Evolutionary conservation across 2,888 invertebrate species (phyloP).

Genomic region (Subacronicta megacephala): DNA sequence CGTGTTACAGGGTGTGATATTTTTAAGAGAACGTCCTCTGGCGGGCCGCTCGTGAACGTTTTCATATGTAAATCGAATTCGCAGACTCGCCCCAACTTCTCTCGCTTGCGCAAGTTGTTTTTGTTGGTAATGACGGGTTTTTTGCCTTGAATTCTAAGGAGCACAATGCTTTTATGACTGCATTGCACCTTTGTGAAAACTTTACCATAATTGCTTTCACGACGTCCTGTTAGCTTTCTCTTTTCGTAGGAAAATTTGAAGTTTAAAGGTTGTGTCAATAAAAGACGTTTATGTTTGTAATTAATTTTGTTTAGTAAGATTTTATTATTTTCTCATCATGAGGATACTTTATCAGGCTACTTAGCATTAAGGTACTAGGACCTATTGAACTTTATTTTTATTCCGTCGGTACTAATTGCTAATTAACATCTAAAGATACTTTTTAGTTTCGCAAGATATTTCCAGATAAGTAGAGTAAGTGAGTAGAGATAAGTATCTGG

Average conservation of each 20-base stretch:
- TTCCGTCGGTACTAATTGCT: too few species aligned
- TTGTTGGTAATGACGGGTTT: slow-evolving; percentile 63
- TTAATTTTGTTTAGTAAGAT: slow-evolving; percentile 35
- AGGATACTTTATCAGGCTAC: background rate
- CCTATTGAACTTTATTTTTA: too few species aligned
- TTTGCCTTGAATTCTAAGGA: slow-evolving; percentile 54
- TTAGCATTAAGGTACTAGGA: background rate
- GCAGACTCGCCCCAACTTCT: slow-evolving; percentile 49
- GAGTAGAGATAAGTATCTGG: too few species aligned
- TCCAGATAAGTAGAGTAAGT: too few species aligned
- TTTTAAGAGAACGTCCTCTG: slow-evolving; percentile 67
- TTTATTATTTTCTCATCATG: slow-evolving; percentile 13
- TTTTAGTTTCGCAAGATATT: background rate
- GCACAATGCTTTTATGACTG: slow-evolving; percentile 62
- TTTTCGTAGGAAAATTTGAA: slow-evolving; percentile 38
- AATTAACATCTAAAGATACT: too few species aligned
- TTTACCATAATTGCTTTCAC: slow-evolving; percentile 61
- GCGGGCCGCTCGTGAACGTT: slow-evolving; percentile 64
- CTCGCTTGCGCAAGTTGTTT: slow-evolving; percentile 56
- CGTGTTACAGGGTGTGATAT: slow-evolving; percentile 69
- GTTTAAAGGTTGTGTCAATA: slow-evolving; percentile 39
- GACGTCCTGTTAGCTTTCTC: slow-evolving; percentile 56
- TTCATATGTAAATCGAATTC: slow-evolving; percentile 79
- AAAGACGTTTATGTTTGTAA: slow-evolving; percentile 26
- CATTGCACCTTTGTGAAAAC: slow-evolving; percentile 61